Evolutionary conservation across 2,888 invertebrate genomes (phyloP).

Genomic region (Drosophila neotestacea): DNA sequence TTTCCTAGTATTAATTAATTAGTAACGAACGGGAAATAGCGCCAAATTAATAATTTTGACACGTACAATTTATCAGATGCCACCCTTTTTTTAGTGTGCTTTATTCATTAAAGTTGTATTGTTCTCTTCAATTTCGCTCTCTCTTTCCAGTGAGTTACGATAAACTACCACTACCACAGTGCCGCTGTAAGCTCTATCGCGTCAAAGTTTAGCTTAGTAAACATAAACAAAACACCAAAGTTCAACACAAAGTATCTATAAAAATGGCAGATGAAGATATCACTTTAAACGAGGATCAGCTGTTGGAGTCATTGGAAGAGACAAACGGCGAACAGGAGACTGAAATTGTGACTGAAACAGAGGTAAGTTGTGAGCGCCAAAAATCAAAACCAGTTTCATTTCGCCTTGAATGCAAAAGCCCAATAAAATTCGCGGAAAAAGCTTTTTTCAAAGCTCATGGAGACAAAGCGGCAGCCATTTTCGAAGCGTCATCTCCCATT

Average conservation of each 20-base stretch:
- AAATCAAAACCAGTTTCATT: slow-evolving; percentile 63
- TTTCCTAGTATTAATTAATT: neutral
- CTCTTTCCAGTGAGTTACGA: slow-evolving; percentile 47
- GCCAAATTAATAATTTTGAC: slow-evolving; percentile 26
- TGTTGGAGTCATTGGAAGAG: slow-evolving; percentile 85
- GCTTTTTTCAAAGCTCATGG: slow-evolving; percentile 63
- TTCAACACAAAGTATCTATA: slow-evolving; percentile 36
- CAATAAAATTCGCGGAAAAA: slow-evolving; percentile 57
- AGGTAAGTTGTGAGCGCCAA: slow-evolving; percentile 77
- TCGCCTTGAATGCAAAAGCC: slow-evolving; percentile 52
- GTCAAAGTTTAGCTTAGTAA: slow-evolving; percentile 43
- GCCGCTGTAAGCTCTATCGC: slow-evolving; percentile 60
- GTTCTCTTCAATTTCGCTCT: slow-evolving; percentile 15
- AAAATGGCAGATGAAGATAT: slow-evolving; percentile 86
- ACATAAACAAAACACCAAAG: slow-evolving; percentile 61
- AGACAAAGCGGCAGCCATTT: slow-evolving; percentile 69
- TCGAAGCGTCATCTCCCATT: slow-evolving; percentile 63
- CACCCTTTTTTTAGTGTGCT: slow-evolving; percentile 23
- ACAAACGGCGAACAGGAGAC: slow-evolving; percentile 85
- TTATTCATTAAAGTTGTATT: slow-evolving; percentile 24
- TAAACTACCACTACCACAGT: slow-evolving; percentile 31
- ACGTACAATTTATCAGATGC: slow-evolving; percentile 17
- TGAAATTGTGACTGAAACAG: slow-evolving; percentile 84
- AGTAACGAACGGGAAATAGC: neutral
- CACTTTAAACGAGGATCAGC: slow-evolving; percentile 85